Evolutionary conservation across 2,888 invertebrate genomes (phyloP).

Genomic region (Leucoptera coffeella): DNA sequence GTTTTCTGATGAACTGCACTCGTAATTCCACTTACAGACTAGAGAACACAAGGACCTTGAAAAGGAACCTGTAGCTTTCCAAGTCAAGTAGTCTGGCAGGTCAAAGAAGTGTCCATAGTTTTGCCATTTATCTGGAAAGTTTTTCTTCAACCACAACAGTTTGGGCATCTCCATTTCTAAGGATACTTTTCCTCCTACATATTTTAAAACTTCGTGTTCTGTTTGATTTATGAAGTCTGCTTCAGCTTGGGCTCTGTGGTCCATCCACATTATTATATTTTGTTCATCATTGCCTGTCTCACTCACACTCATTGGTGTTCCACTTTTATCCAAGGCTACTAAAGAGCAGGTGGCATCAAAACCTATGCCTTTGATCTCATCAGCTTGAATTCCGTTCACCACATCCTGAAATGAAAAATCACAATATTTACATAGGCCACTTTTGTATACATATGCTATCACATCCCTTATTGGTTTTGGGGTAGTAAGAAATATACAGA

Average conservation of each 20-base stretch:
- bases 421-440: no score
- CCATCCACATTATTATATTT: slow-evolving; percentile 90
- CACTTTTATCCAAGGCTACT: slow-evolving; percentile 68
- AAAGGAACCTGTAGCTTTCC: slow-evolving; percentile 77
- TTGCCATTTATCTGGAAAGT: slow-evolving; percentile 62
- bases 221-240: slow-evolving; percentile 73
- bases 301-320: slow-evolving; percentile 66
- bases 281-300: slow-evolving; percentile 60
- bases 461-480: no score
- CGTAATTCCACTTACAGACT: slow-evolving; percentile 92
- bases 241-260: slow-evolving; percentile 78
- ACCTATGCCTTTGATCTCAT: slow-evolving; percentile 75
- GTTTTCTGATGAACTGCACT: slow-evolving; percentile 53
- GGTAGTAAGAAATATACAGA: no score
- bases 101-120: slow-evolving; percentile 78
- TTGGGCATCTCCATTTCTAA: slow-evolving; percentile 97
- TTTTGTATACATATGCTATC: no score
- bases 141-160: slow-evolving; percentile 83
- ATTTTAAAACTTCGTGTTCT: slow-evolving; percentile 69
- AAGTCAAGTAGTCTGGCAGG: slow-evolving; percentile 88
- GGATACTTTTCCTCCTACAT: slow-evolving; percentile 88
- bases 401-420: slow-evolving; percentile 63
- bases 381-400: slow-evolving; percentile 37
- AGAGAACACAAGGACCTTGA: slow-evolving; percentile 83
- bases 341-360: slow-evolving; percentile 96